Conservation (phyloP, 2,113 vertebrate species). For the Lynx canadensis region DNA sequence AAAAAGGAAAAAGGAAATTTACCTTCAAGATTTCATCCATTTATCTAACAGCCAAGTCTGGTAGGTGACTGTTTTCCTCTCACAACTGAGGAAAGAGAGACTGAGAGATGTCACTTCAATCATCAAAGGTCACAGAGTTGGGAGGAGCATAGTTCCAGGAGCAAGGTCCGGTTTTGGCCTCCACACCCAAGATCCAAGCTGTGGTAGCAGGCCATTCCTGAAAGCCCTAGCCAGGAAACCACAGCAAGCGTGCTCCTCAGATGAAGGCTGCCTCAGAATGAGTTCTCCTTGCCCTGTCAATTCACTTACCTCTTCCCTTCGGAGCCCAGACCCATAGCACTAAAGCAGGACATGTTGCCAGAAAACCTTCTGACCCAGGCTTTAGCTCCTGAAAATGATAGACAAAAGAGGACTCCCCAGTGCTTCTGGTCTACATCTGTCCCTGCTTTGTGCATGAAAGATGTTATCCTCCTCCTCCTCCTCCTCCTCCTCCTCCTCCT, state of each 20-base stretch:
- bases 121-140: background rate
- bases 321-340: fast-evolving
- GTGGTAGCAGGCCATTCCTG: background rate
- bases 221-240: background rate
- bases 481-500: background rate
- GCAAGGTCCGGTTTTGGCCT: background rate
- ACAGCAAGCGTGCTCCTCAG: background rate
- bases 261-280: background rate
- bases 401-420: fast-evolving
- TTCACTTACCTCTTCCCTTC: background rate
- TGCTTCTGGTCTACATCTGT: too few relatives aligned
- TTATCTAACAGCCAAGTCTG: background rate
- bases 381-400: background rate
- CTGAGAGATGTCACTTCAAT: background rate
- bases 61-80: background rate
- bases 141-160: background rate
- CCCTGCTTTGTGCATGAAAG: background rate
- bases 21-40: background rate
- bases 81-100: background rate
- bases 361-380: background rate
- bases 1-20: background rate
- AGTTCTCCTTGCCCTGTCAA: background rate
- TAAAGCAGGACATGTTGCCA: background rate
- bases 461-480: background rate
- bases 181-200: background rate